Base-by-base conservation (phyloP, 2,888 invertebrate species). In the Druceiella hillmani region DNA sequence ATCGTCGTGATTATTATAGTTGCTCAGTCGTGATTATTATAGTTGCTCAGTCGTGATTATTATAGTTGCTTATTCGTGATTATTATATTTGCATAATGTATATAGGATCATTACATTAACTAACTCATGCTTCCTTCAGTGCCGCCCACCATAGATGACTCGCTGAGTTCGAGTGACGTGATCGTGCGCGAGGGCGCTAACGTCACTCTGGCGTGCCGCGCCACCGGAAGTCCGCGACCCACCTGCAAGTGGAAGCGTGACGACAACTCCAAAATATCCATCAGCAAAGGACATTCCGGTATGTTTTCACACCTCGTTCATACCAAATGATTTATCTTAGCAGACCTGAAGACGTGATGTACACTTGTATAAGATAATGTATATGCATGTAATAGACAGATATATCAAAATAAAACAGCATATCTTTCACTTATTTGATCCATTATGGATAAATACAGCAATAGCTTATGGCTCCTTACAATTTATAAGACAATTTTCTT, bases 171-270 rank as follows among this genome's bases (percentile, higher is more conserved):
- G 56, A 89, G 89, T 59, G 92, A 92, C 69, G 87, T 88, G 52
- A 91, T 91, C 59, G 89, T 90, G 46, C 78, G 90, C 45, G 92
- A 92, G 74, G 87, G 86, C 53, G 82, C 87, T 57, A 90, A 91
- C 72, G 87, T 91, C 55, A 88, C 86, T 49, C 74, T 92, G 58
- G 83, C 83, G 58, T 92, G 92, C 67, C 85, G 85, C 63, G 91
- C 91, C 55, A 85, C 84, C 60, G 92, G 91, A 57, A 89, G 86
- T 57, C 92, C 92, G 47, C 78, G 81, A 61, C 91, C 92, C 48
- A 82, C 78, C 60, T 88, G 91, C 64, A 87, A 86, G 69, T 92
- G 92, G 91, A 87, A 87, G 67, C 78, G 91, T 56, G 90, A 91
- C 67, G 90, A 90, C 71, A 84, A 84, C 64, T 78, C 82, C 55